Evolutionary conservation across 2,113 vertebrate species (phyloP), one percentile per base, ranked within the genome.

Genomic region (Rhinolophus sinicus): DNA sequence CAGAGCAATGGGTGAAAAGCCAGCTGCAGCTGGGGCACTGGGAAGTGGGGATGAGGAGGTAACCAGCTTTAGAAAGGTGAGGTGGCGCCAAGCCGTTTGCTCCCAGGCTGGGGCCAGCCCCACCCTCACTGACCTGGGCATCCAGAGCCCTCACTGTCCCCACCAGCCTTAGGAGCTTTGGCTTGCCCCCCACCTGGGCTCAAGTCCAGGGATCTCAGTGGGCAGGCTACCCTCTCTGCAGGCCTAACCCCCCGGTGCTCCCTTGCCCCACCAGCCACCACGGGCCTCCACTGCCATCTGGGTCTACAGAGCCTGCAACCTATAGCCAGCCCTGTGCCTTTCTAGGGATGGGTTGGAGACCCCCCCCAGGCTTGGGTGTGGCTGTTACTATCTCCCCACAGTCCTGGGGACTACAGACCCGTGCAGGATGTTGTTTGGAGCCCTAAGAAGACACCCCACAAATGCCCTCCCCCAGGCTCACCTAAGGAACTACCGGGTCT

Each of bases 211-310:
- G 38, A n/a, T 19, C 80, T 54, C 40, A 1, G 26, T 21, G 56
- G 86, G 58, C 15, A 18, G 47, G 47, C 26, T 47, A 58, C 44
- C 21, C 10, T 40, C 26, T 28, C 76, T 28, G 22, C 19, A 22
- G 1, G 60, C 81, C 9, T 0, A n/a, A 1, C 14, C 26, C 65
- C 35, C 56, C 26, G n/a, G 8, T 3, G 7, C 9, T 16, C n/a
- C 35, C 54, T 24, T 30, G 10, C 30, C 54, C 15, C 1, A 0
- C 11, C 35, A 18, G 11, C 56, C 14, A 12, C n/a, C 35, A 12
- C 38, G 0, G 0, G 22, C 72, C 28, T 13, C 24, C 56, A 1
- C 35, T 6, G 2, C 3, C 33, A 1, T 6, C 18, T 5, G 10
- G 13, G 26, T 50, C 54, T 13, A 15, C 5, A 7, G 47, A 35